phyloP scores from a whole-genome alignment of 2,113 vertebrate genomes.

The Mellivora capensis region DNA sequence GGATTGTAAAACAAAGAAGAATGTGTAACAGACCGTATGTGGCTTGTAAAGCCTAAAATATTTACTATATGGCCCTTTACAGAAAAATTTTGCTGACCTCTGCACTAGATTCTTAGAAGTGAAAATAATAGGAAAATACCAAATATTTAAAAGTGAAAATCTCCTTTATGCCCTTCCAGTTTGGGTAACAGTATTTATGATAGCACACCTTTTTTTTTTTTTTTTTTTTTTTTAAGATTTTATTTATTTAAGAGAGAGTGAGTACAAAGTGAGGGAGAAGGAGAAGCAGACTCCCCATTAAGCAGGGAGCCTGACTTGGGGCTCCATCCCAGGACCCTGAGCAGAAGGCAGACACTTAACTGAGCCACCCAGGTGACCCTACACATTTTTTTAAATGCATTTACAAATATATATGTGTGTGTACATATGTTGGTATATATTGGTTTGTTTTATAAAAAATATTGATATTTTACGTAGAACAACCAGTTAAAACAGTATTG shows the following conservation, averaged over 20 bases:
- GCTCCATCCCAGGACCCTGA: no score
- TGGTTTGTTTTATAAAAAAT: not conserved
- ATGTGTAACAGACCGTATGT: not conserved
- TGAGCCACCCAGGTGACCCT: no score
- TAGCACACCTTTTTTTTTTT: not conserved
- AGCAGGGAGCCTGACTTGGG: no score
- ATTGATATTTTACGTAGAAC: not conserved
- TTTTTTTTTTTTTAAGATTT: not conserved
- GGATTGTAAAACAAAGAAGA: not conserved
- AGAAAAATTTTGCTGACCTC: not conserved
- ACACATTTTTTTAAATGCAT: not conserved
- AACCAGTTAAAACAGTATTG: not conserved
- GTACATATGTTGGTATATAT: not conserved
- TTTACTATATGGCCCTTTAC: not conserved
- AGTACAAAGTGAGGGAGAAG: not conserved
- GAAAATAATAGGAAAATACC: not conserved
- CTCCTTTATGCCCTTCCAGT: not conserved
- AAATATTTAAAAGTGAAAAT: not conserved
- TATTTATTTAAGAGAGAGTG: not conserved
- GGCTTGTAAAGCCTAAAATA: not conserved
- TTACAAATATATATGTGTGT: not conserved
- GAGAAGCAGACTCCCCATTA: not conserved
- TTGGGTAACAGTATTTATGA: not conserved
- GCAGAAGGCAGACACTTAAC: no score
- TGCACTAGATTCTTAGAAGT: not conserved